Conservation (phyloP, 2,797 vertebrate genomes). For the Melanogrammus aeglefinus region DNA sequence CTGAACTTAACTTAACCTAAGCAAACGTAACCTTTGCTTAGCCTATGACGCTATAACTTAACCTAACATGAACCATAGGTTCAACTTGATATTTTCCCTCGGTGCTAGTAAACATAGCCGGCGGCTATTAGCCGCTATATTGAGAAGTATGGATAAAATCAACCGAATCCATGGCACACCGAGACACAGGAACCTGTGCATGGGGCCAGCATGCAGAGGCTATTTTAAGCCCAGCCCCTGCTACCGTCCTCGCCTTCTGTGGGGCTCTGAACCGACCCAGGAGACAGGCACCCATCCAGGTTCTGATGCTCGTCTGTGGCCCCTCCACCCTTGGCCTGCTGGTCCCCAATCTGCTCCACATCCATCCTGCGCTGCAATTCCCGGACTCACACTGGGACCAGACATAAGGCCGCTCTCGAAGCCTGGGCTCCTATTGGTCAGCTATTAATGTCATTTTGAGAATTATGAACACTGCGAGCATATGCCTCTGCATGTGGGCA, state of each 20-base stretch:
- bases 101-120: not conserved
- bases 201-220: constrained; percentile 35
- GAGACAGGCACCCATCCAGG: constrained; percentile 49
- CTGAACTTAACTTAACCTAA: not conserved
- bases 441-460: not conserved
- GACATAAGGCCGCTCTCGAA: constrained; percentile 35
- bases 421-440: constrained; percentile 33
- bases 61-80: not conserved
- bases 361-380: constrained; percentile 59
- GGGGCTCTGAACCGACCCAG: constrained; percentile 51
- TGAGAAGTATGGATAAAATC: not conserved
- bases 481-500: not conserved
- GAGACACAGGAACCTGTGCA: constrained; percentile 4
- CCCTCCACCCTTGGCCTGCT: constrained; percentile 64
- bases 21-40: too few relatives aligned
- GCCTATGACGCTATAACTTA: not conserved
- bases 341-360: constrained; percentile 73
- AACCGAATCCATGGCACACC: not conserved
- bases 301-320: constrained; percentile 59
- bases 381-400: constrained; percentile 48
- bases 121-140: too few relatives aligned
- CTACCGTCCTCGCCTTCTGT: constrained; percentile 35
- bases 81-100: not conserved
- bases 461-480: not conserved
- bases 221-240: constrained; percentile 62